Percentiles rank a stretch among this genome's conserved stretches.
Conservation (phyloP, 2,888 invertebrate species). For the Lamellibrachia columna region DNA sequence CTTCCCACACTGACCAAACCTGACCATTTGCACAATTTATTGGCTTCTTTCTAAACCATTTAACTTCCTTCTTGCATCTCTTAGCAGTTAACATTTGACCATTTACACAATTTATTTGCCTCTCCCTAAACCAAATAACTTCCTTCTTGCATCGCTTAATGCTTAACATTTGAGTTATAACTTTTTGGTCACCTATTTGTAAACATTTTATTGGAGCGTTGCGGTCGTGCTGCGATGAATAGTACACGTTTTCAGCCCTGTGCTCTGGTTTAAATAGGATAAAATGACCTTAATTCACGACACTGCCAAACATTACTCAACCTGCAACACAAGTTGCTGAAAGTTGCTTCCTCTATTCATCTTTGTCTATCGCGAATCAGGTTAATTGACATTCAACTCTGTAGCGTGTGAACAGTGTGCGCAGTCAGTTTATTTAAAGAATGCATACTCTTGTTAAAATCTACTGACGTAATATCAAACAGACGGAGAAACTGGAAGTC, state of each 20-base stretch:
- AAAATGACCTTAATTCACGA: background rate
- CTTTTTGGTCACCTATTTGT: background rate
- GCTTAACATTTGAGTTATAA: background rate
- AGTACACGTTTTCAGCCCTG: background rate
- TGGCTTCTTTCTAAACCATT: background rate
- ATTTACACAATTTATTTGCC: background rate
- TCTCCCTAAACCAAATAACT: constrained; percentile 6
- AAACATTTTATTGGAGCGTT: background rate
- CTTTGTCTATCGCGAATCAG: background rate
- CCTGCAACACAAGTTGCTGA: background rate
- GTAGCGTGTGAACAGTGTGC: background rate
- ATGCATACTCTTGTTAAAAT: too few relatives aligned
- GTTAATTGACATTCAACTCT: background rate
- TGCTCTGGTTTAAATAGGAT: background rate
- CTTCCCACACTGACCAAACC: background rate
- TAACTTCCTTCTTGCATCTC: background rate
- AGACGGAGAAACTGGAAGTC: background rate
- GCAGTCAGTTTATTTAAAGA: too few relatives aligned
- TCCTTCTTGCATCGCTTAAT: background rate
- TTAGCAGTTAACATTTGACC: background rate
- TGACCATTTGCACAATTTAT: background rate
- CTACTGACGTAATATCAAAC: background rate
- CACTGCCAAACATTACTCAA: background rate
- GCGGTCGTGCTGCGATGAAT: background rate
- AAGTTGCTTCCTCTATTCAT: background rate